Conservation (phyloP, 2,113 vertebrate species). For the Neotoma lepida region DNA sequence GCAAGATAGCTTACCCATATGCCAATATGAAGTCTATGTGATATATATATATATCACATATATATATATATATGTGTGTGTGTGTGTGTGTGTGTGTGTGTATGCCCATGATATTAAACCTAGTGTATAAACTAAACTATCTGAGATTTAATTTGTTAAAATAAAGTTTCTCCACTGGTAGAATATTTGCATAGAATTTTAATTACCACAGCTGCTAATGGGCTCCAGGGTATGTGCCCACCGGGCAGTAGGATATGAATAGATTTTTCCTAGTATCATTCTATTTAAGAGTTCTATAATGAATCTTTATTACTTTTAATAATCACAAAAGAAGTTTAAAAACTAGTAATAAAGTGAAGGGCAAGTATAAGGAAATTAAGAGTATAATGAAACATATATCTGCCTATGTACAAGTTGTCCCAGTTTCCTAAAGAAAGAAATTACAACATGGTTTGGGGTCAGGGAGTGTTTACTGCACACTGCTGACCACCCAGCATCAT, state of each 20-base stretch:
- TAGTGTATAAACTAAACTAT: not conserved
- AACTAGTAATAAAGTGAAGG: not conserved
- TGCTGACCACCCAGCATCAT: not conserved
- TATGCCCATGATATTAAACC: not conserved
- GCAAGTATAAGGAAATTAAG: conserved; percentile 3
- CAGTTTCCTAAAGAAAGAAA: not conserved
- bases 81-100: no score
- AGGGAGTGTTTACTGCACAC: not conserved
- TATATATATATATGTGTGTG: no score
- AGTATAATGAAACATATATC: not conserved
- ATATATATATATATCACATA: no score
- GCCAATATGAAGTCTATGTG: conserved; percentile 25
- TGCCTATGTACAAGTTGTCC: conserved; percentile 44
- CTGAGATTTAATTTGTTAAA: conserved; percentile 54
- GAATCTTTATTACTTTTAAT: conserved; percentile 45
- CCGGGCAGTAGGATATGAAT: not conserved
- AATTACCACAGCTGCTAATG: not conserved
- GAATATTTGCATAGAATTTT: conserved; percentile 29
- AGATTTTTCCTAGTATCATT: conserved; percentile 16
- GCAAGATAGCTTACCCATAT: conserved; percentile 40
- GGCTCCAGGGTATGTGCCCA: not conserved
- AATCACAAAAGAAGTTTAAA: conserved; percentile 51
- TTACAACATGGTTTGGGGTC: not conserved
- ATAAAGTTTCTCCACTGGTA: not conserved
- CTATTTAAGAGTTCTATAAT: conserved; percentile 22